phyloP scores from a whole-genome alignment of 2,113 vertebrate species.

The Pseudorhombus dupliciocellatus region DNA sequence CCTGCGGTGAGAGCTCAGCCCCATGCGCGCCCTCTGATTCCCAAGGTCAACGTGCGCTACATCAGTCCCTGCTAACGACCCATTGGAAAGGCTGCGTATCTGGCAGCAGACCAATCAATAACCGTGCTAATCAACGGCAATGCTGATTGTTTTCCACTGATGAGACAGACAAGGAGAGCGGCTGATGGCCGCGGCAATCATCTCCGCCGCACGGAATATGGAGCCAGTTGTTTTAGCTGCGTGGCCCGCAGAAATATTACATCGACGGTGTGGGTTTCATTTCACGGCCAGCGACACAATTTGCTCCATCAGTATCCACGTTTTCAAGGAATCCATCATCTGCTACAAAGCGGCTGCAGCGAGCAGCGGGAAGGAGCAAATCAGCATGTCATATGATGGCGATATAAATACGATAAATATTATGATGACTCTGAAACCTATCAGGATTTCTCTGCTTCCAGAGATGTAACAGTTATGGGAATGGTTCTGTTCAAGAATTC shows the following conservation, averaged over 20 bases:
- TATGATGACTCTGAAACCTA: slow-evolving; percentile 40
- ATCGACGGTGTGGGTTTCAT: slow-evolving; percentile 29
- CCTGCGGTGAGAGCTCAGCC: slow-evolving; percentile 24
- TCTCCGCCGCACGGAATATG: slow-evolving; percentile 9
- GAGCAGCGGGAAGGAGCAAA: slow-evolving; percentile 17
- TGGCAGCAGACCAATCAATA: slow-evolving; percentile 81
- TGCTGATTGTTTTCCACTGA: slow-evolving; percentile 77
- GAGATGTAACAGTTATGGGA: slow-evolving; percentile 60
- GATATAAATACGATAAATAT: slow-evolving; percentile 49
- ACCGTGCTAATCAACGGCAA: slow-evolving; percentile 75
- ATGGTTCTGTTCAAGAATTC: slow-evolving; percentile 65
- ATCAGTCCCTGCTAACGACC: slow-evolving; percentile 67
- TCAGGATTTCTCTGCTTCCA: slow-evolving; percentile 40
- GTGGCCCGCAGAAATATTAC: slow-evolving; percentile 3
- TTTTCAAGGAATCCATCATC: slow-evolving; percentile 44
- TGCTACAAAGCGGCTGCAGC: slow-evolving; percentile 13
- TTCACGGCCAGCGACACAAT: slow-evolving; percentile 48
- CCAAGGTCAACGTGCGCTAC: slow-evolving; percentile 72
- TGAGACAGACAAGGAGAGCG: slow-evolving; percentile 51
- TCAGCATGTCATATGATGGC: slow-evolving; percentile 11
- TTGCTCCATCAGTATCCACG: slow-evolving; percentile 29
- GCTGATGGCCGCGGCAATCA: slow-evolving; percentile 49
- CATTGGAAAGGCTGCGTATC: slow-evolving; percentile 65
- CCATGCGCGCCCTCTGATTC: slow-evolving; percentile 58
- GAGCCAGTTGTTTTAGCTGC: slow-evolving; percentile 6